Percentiles rank a stretch among this genome's conserved stretches.
phyloP scores from a whole-genome alignment of 2,113 vertebrate genomes.

The Megaceryle maxima region DNA sequence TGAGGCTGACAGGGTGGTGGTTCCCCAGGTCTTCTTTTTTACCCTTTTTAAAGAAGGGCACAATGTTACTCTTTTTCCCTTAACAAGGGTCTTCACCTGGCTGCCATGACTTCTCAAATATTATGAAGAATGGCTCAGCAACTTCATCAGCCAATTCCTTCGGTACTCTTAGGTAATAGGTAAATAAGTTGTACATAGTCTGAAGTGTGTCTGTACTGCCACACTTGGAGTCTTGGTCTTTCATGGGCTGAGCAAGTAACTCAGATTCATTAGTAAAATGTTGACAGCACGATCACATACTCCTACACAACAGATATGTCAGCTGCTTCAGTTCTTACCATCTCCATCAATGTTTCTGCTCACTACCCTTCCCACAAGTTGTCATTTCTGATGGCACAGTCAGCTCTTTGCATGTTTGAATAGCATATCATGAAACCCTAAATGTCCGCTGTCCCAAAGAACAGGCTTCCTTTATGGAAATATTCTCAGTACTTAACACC shows the following conservation, averaged over 20 bases:
- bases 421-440: not conserved
- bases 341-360: not conserved
- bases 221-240: not conserved
- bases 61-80: no score
- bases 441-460: not conserved
- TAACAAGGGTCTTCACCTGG: no score
- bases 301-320: not conserved
- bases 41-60: no score
- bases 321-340: not conserved
- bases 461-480: not conserved
- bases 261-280: not conserved
- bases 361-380: not conserved
- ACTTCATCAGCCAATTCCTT: no score
- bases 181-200: not conserved
- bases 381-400: not conserved
- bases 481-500: not conserved
- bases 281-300: not conserved
- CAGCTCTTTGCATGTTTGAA: not conserved
- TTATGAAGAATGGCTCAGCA: no score
- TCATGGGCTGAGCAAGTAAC: not conserved
- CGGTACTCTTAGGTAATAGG: not conserved
- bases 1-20: no score
- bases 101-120: no score
- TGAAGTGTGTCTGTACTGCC: accelerated
- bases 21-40: no score